phyloP scores from a whole-genome alignment of 2,888 invertebrate species.

The Cheilosia vulpina region DNA sequence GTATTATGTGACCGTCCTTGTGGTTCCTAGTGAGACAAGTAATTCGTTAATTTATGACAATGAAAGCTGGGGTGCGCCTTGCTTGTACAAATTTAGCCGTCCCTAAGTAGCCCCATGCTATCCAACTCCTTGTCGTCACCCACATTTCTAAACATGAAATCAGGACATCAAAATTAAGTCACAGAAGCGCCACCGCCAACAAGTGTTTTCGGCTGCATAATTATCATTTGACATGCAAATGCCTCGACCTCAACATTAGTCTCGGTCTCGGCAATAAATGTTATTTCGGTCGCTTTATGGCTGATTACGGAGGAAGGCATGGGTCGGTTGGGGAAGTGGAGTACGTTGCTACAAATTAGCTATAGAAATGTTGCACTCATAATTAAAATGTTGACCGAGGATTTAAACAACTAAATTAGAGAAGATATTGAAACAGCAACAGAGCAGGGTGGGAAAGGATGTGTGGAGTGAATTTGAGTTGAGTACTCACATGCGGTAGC shows the following conservation, averaged over 20 bases:
- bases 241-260: conserved; percentile 21
- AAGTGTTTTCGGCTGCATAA: conserved; percentile 57
- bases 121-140: neutral
- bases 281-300: conserved; percentile 53
- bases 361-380: conserved; percentile 32
- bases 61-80: too few relatives aligned
- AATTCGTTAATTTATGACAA: too few relatives aligned
- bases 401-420: conserved; percentile 24
- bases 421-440: neutral
- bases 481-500: neutral
- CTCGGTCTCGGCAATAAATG: conserved; percentile 46
- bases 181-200: conserved; percentile 11
- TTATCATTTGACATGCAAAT: conserved; percentile 64
- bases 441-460: too few relatives aligned
- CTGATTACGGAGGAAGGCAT: conserved; percentile 38
- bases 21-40: too few relatives aligned
- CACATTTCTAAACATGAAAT: conserved; percentile 53
- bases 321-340: neutral
- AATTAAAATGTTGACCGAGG: conserved; percentile 52
- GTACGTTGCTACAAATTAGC: conserved; percentile 17
- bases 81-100: neutral
- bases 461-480: neutral
- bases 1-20: too few relatives aligned
- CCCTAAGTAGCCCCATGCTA: neutral
- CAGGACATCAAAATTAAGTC: conserved; percentile 54